phyloP scores from a whole-genome alignment of 2,797 vertebrate genomes.

The Melanotaenia pygmaea region DNA sequence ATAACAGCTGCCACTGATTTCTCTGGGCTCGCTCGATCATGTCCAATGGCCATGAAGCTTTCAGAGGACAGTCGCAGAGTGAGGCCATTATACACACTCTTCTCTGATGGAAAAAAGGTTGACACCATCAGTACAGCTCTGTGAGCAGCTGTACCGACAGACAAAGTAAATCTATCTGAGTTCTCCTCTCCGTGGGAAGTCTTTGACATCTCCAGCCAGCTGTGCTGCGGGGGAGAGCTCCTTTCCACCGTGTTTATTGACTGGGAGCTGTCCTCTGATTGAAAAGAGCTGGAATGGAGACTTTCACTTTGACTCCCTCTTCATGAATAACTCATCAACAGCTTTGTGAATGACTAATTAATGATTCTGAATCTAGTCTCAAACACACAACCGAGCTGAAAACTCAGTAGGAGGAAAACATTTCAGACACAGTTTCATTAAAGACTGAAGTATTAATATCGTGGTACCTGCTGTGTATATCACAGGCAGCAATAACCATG shows the following conservation, averaged over 20 bases:
- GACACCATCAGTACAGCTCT: constrained; percentile 49
- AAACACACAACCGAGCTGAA: constrained; percentile 25
- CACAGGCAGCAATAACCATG: constrained; percentile 1
- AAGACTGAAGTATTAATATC: constrained; percentile 46
- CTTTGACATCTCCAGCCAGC: constrained; percentile 66
- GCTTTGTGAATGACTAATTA: constrained; percentile 66
- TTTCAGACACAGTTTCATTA: constrained; percentile 50
- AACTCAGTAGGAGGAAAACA: constrained; percentile 37
- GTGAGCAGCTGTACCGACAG: constrained; percentile 47
- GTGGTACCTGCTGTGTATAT: constrained; percentile 20
- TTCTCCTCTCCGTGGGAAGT: constrained; percentile 54
- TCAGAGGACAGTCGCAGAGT: constrained; percentile 58
- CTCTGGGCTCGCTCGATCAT: constrained; percentile 53
- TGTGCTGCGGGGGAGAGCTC: constrained; percentile 41
- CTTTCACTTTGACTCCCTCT: constrained; percentile 47
- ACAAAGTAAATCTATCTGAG: constrained; percentile 54
- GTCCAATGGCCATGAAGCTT: constrained; percentile 56
- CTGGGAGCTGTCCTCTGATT: constrained; percentile 47
- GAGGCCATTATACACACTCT: constrained; percentile 61
- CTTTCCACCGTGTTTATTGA: constrained; percentile 56
- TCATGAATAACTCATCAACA: constrained; percentile 71
- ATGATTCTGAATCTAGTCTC: constrained; percentile 45
- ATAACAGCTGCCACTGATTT: constrained; percentile 61
- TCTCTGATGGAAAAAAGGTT: constrained; percentile 60
- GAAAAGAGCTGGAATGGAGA: constrained; percentile 52